Base-by-base conservation (phyloP, 2,113 vertebrate genomes). In the Cygnus atratus region DNA sequence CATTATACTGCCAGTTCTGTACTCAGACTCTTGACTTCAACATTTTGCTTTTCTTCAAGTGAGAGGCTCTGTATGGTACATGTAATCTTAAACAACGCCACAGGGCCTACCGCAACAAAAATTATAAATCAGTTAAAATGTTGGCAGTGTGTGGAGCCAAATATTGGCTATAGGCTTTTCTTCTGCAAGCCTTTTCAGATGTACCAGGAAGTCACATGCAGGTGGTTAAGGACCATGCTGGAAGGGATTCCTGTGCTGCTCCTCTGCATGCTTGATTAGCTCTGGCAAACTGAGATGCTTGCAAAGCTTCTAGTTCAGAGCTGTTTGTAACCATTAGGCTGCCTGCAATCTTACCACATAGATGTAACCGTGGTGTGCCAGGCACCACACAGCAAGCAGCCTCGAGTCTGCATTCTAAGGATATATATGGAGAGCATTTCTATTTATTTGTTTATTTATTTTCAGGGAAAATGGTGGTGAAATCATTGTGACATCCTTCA, bases 191-290 rank as follows among this genome's bases (percentile, higher is more conserved):
- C 22, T 43, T 70, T n/a, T 39, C 70, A 62, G 57, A n/a, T 54
- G 25, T 50, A 20, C 4, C 4, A 35, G 19, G 8, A 35, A 28
- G 7, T 67, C 2, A 3, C 2, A 0, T 33, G 14, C 26, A 26
- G 14, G 62, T 87, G 35, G 13, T 81, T 15, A 6, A 5, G 2
- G 2, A 31, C 11, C 4, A 0, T 31, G 6, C 28, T 37, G 61
- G 21, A 44, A 62, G 20, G 41, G 22, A 29, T 82, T 7, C 71
- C 1, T 54, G 2, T 13, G 22, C 33, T 82, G 55, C 15, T 8
- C 21, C 33, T 77, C 41, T 52, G 50, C 31, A 43, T 1, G 4
- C 6, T 3, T 44, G 24, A 12, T 63, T 39, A 80, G 11, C 39
- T 55, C 33, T 41, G 39, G 68, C 25, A 50, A 80, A 22, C 28